Evolutionary conservation across 2,888 invertebrate genomes (phyloP).

Genomic region (Melieria crassipennis): DNA sequence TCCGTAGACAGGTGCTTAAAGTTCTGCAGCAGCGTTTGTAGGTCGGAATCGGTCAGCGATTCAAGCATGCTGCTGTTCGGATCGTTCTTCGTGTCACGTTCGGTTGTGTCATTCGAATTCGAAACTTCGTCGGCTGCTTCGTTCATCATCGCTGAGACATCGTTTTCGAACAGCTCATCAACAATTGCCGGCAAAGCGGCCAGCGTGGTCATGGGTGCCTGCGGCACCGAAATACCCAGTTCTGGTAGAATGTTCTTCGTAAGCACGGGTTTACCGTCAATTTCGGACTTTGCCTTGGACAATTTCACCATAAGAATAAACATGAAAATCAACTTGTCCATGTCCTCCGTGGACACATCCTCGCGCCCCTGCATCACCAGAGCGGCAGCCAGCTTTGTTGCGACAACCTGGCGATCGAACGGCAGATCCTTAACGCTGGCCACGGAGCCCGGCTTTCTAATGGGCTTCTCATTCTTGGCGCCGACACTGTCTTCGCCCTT

Average conservation of each 20-base stretch:
- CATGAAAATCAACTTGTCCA: conserved; percentile 82
- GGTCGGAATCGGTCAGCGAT: conserved; percentile 80
- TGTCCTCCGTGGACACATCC: conserved; percentile 80
- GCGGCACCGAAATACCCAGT: conserved; percentile 46
- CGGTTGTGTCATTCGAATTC: conserved; percentile 46
- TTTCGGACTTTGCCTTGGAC: conserved; percentile 63
- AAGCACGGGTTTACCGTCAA: conserved; percentile 45
- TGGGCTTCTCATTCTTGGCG: neutral
- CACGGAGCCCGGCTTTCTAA: neutral
- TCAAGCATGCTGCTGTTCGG: conserved; percentile 71
- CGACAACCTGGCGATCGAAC: conserved; percentile 82
- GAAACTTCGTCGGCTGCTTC: conserved; percentile 41
- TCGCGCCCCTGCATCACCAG: conserved; percentile 82
- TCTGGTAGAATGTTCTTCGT: conserved; percentile 48
- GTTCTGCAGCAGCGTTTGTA: conserved; percentile 82
- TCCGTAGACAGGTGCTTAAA: conserved; percentile 82
- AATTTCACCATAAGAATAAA: conserved; percentile 78
- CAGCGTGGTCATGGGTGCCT: conserved; percentile 33
- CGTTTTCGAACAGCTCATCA: conserved; percentile 50
- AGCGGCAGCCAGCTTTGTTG: conserved; percentile 83
- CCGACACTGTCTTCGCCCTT: conserved; percentile 9
- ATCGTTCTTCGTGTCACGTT: conserved; percentile 51
- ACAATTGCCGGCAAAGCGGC: conserved; percentile 47
- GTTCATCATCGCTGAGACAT: conserved; percentile 50
- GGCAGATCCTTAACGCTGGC: conserved; percentile 69